phyloP scores from a whole-genome alignment of 2,113 vertebrate species.

The Seriola rivoliana region DNA sequence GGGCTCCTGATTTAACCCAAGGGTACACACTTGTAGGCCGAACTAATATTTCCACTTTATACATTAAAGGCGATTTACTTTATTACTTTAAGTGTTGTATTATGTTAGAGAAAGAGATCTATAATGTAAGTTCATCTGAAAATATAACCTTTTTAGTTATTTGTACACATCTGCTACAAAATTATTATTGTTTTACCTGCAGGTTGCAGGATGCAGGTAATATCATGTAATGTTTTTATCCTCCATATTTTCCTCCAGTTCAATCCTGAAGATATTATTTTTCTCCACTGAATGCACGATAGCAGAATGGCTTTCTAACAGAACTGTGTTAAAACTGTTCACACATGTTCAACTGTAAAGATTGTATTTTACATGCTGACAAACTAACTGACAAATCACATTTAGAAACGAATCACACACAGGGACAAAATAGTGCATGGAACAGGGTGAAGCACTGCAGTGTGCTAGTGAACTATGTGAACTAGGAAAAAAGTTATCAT shows the following conservation, averaged over 20 bases:
- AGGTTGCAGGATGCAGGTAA: neutral
- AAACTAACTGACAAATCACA: neutral
- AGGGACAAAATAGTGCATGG: slow-evolving; percentile 17
- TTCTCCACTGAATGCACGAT: neutral
- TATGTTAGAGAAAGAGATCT: neutral
- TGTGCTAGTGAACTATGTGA: slow-evolving; percentile 6
- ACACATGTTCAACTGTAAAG: neutral
- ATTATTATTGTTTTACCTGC: too few relatives aligned
- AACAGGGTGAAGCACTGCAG: slow-evolving; percentile 16
- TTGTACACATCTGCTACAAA: too few relatives aligned
- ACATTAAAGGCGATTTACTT: too few relatives aligned
- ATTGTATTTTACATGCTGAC: neutral
- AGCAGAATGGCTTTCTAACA: neutral
- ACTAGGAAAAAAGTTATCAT: neutral
- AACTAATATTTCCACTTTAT: too few relatives aligned
- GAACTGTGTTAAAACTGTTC: neutral
- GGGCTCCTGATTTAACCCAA: neutral
- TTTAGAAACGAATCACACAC: neutral
- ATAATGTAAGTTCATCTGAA: neutral
- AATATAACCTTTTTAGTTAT: neutral
- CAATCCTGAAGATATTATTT: neutral
- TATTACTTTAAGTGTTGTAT: neutral
- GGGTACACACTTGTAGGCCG: too few relatives aligned
- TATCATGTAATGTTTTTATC: neutral
- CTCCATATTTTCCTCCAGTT: neutral